Evolutionary conservation across 2,797 vertebrate species (phyloP), one percentile per base, ranked within the genome.

Genomic region (Podargus strigoides): DNA sequence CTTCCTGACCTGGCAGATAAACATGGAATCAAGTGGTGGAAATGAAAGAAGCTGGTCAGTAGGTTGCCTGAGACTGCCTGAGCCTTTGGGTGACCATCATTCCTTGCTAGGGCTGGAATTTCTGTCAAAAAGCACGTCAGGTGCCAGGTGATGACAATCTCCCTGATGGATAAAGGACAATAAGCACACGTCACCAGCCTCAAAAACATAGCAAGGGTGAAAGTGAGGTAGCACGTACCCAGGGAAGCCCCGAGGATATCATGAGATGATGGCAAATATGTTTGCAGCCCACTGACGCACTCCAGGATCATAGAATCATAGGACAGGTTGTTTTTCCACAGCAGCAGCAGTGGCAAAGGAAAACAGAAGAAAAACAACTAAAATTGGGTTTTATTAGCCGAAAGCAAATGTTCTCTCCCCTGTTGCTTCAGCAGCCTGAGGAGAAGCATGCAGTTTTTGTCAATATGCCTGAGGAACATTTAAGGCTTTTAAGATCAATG

Each of bases 401-500:
- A 90, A 77, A 90, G 75, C 39, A 86, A 95, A 76, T 30, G 11
- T 79, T 85, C 78, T 79, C 37, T 79, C 41, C 53, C 42, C n/a
- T 52, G 24, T 85, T 93, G 52, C 46, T 79, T 87, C 66, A 91
- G 82, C 49, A 88, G 82, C 84, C 89, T 47, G 73, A 87, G 90
- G 73, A 89, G 60, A 90, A 87, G 49, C 60, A 66, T 7, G 16
- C 23, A 53, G 64, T 18, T 91, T 93, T 92, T 90, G 84, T 90
- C 80, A 90, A 60, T 50, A 27, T 53, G 90, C 93, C 94, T 2
- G 21, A 90, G 92, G 67, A 93, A 75, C 78, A 67, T 85, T 80
- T 63, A 84, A 90, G 60, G 63, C 68, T 95, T 95, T 89, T 86
- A 82, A 68, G 64, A 85, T 87, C 85, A 56, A 87, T 53, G 62